Base-by-base conservation (phyloP, 2,113 vertebrate species). In the Chaenogobius annularis region DNA sequence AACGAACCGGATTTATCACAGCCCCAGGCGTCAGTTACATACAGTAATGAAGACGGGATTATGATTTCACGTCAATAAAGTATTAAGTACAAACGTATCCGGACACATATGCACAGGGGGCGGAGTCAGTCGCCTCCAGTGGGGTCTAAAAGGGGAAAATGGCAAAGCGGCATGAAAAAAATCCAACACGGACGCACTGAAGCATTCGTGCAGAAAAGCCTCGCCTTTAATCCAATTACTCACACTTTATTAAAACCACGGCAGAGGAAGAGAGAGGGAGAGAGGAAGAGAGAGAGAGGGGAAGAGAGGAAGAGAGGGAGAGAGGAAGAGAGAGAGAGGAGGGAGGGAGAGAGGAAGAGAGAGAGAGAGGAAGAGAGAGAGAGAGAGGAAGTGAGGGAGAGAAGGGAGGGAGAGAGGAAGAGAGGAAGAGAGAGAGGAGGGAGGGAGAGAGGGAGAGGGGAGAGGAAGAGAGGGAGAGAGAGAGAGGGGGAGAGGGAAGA, bases 161-260 rank as follows among this genome's bases (percentile, higher is more conserved):
- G 37, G 69, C 68, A 73, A 84, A 35, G 77, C 58, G 70, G 77
- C 68, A 80, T 46, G 76, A 83, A 87, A 78, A 84, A 88, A 88
- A 84, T 86, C 84, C 87, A 85, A 86, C 73, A 44, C 88, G 89
- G 77, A 90, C 85, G 82, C 66, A 55, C 85, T 78, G 81, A 86
- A 40, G 85, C 75, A 81, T 72, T 82, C 82, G 88, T 76, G 89
- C 83, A 80, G 87, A 90, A 91, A 91, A 90, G 88, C 79, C 83
- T 65, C 65, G 83, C 81, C 80, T 89, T 88, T 90, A 90, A 92
- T 90, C 90, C 89, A 87, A 88, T 90, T 87, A 62, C 70, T 81
- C 82, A 85, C 85, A 81, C 87, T 88, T 92, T 88, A 89, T 90
- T 88, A 87, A 88, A 91, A 87, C 83, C 84, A 77, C 80, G 75